These are phyloP conservation scores for Adelphocoris suturalis DNA, from an alignment of 2,888 invertebrate species.

Conservation along the genomic window DNA sequence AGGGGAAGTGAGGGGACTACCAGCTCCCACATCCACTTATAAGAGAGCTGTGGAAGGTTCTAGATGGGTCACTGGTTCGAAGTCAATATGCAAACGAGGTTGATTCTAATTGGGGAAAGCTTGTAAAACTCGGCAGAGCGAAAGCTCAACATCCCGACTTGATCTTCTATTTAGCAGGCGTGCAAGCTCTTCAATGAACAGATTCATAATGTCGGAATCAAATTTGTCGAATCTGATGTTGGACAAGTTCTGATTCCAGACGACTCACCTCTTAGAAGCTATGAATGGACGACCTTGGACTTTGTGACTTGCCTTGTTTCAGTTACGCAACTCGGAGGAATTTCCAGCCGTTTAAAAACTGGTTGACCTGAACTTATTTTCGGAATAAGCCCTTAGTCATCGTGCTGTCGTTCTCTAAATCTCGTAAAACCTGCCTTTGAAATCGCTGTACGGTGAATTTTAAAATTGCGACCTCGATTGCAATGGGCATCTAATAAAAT, in stretches of 20 bases:
- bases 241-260: not conserved
- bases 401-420: not conserved
- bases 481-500: too few relatives aligned
- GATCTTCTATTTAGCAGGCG: not conserved
- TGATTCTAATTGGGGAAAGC: not conserved
- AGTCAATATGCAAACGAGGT: not conserved
- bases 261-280: not conserved
- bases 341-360: constrained; percentile 18
- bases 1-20: not conserved
- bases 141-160: not conserved
- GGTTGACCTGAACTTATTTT: constrained; percentile 44
- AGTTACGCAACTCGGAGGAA: constrained; percentile 15
- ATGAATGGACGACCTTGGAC: constrained; percentile 39
- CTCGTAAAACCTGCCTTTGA: not conserved
- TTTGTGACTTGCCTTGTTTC: not conserved
- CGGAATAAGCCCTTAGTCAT: not conserved
- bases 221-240: too few relatives aligned
- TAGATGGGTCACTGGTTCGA: constrained; percentile 23
- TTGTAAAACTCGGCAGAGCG: not conserved
- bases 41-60: not conserved
- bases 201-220: too few relatives aligned
- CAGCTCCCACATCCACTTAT: not conserved
- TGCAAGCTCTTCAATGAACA: too few relatives aligned
- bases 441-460: not conserved
- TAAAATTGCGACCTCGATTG: not conserved